Base-by-base conservation (phyloP, 1,140 invertebrate species). In the Philotrypesis tridentata region DNA sequence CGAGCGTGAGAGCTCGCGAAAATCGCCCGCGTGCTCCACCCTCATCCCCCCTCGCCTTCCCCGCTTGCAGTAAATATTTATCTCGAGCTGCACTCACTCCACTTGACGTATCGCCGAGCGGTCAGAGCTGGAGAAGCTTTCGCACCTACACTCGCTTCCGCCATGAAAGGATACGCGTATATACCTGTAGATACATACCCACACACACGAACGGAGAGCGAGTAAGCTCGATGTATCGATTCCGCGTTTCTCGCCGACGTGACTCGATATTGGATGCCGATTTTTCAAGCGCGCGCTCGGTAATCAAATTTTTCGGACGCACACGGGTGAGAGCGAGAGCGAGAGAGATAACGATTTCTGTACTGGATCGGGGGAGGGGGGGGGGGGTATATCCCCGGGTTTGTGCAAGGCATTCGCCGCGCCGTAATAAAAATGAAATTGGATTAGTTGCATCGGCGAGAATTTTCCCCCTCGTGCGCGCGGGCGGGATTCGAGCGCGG, bases 31-130 rank as follows among this genome's bases (percentile, higher is more conserved):
- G 40, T 43, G 40, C 40, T 23, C 9, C n/a, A n/a, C n/a, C n/a
- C n/a, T n/a, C n/a, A n/a, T n/a, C n/a, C n/a, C n/a, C n/a, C n/a
- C n/a, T n/a, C n/a, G n/a, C n/a, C n/a, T n/a, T n/a, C n/a, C n/a
- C n/a, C n/a, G n/a, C n/a, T n/a, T n/a, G 11, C 12, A 68, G 25
- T 78, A 68, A 78, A 78, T 78, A 78, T 78, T 78, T 78, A 68
- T 55, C 40, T 55, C 27, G 48, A 76, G 12, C 6, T 55, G 21
- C 21, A 55, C 48, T 21, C 14, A 61, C 40, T 11, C 14, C 7
- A 11, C 21, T 21, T 55, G 48, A 55, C 48, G 48, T 55, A 55
- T 55, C 48, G 21, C 48, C 48, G 48, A 17, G 17, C 21, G 21
- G 48, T 55, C 48, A 21, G 9, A 37, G n/a, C 11, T 0, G 33